Conservation (phyloP, 2,797 vertebrate species). For the Gallinago stenura region DNA sequence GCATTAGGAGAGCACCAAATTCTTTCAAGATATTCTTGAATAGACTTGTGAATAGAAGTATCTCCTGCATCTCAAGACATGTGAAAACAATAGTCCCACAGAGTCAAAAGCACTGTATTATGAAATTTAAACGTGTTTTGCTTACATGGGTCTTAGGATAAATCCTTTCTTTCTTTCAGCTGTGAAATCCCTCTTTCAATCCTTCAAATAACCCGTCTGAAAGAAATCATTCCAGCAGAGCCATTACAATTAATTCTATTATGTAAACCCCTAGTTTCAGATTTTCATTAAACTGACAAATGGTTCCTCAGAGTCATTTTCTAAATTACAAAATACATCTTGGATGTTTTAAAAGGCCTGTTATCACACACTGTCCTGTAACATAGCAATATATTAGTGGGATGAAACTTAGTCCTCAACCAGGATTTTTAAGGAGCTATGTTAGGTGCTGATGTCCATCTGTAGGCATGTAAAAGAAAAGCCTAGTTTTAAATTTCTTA, state of each 20-base stretch:
- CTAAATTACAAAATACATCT: slow-evolving; percentile 51
- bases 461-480: not conserved
- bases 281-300: slow-evolving; percentile 57
- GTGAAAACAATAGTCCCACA: slow-evolving; percentile 58
- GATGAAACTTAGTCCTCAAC: slow-evolving; percentile 25
- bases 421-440: slow-evolving; percentile 6
- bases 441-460: not conserved
- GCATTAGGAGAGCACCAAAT: slow-evolving; percentile 19
- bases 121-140: slow-evolving; percentile 62
- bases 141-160: slow-evolving; percentile 58
- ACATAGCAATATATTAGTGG: not conserved
- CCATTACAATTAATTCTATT: slow-evolving; percentile 65
- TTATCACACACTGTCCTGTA: slow-evolving; percentile 35
- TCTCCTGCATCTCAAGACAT: slow-evolving; percentile 54
- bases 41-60: slow-evolving; percentile 53
- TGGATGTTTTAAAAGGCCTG: not conserved
- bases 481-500: slow-evolving; percentile 3
- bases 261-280: slow-evolving; percentile 55
- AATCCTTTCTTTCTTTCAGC: slow-evolving; percentile 68
- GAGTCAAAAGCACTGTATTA: slow-evolving; percentile 43
- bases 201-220: slow-evolving; percentile 54
- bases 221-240: slow-evolving; percentile 65
- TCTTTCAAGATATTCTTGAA: slow-evolving; percentile 56
- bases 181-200: slow-evolving; percentile 66
- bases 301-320: slow-evolving; percentile 47